Evolutionary conservation across 92 coral and sea anemone genomes (phyloP).

Genomic region (Parazoanthus swiftii): DNA sequence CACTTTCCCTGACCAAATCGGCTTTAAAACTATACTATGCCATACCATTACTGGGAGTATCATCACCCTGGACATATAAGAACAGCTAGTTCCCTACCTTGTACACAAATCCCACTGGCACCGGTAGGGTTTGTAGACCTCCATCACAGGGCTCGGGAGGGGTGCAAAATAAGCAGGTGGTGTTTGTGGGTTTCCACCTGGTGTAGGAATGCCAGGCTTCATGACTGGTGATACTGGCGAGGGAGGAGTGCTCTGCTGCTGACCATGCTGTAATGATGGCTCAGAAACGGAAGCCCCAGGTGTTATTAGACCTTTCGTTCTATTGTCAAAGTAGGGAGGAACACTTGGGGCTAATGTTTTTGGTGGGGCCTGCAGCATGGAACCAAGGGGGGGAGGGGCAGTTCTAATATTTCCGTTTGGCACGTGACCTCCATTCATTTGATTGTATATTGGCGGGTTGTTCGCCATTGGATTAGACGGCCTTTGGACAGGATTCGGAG

Average conservation of each 20-base stretch:
- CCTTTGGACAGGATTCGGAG: slow-evolving; percentile 25
- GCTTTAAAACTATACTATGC: too few relatives aligned
- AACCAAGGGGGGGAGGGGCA: slow-evolving; percentile 13
- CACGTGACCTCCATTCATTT: slow-evolving; percentile 23
- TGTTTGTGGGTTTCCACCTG: slow-evolving; percentile 24
- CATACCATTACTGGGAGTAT: too few relatives aligned
- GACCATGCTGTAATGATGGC: slow-evolving; percentile 50
- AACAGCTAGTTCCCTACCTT: slow-evolving; percentile 47
- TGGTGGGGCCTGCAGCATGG: slow-evolving; percentile 6
- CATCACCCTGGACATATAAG: too few relatives aligned
- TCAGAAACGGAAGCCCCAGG: slow-evolving; percentile 63
- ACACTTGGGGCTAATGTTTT: slow-evolving; percentile 45
- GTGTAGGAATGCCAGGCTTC: slow-evolving; percentile 24
- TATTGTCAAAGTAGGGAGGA: slow-evolving; percentile 54
- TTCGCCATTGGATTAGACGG: not conserved
- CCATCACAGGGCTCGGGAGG: slow-evolving; percentile 45
- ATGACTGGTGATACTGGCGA: slow-evolving; percentile 41
- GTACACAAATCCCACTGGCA: slow-evolving; percentile 77
- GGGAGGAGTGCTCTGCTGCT: slow-evolving; percentile 49
- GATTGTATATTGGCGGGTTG: slow-evolving; percentile 17
- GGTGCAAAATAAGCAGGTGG: slow-evolving; percentile 30
- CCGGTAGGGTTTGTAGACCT: slow-evolving; percentile 63
- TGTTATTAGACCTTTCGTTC: slow-evolving; percentile 62
- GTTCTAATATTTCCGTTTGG: slow-evolving; percentile 2
- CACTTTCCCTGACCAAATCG: too few relatives aligned